These are phyloP conservation scores for Eretmocerus hayati DNA, from an alignment of 2,888 invertebrate genomes.

Conservation along the genomic window DNA sequence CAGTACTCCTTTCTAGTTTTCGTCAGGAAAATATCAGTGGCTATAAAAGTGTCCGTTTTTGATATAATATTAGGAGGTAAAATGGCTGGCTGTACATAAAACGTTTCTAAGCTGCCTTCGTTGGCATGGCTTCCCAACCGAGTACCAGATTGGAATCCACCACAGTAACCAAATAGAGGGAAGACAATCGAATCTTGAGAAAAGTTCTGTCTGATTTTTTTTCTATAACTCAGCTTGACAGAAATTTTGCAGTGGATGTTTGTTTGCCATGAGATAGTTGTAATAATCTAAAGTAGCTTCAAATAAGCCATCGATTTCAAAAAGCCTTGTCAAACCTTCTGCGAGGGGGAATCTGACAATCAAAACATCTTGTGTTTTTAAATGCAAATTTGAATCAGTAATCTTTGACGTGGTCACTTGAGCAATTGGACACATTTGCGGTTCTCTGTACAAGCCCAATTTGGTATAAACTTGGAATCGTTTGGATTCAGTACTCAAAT, in stretches of 20 bases:
- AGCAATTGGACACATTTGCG: not conserved
- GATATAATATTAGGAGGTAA: not conserved
- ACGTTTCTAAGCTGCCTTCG: not conserved
- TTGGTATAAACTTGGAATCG: not conserved
- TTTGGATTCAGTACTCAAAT: not conserved
- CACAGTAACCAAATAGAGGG: constrained; percentile 21
- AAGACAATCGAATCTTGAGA: constrained; percentile 2
- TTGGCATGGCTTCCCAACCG: not conserved
- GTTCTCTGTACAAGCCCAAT: not conserved
- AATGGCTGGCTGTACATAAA: not conserved
- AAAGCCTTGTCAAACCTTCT: constrained; percentile 7
- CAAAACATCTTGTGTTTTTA: not conserved
- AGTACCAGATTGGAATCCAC: constrained; percentile 8
- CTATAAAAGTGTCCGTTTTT: not conserved
- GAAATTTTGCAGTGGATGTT: no score
- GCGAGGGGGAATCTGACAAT: constrained; percentile 5
- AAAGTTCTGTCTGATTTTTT: constrained; percentile 8
- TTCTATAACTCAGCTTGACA: no score
- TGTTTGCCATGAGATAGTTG: not conserved
- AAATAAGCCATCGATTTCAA: constrained; percentile 4
- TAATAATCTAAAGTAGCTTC: not conserved
- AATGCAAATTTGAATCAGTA: not conserved
- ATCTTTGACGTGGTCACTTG: not conserved
- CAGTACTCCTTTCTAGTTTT: not conserved
- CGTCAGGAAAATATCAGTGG: not conserved